A percentile compares a stretch with the other conserved stretches of the same genome.
These are phyloP conservation scores for Lycopodina hypogea DNA, from an alignment of 37 sponge, comb jelly and placozoan species.

Conservation along the genomic window DNA sequence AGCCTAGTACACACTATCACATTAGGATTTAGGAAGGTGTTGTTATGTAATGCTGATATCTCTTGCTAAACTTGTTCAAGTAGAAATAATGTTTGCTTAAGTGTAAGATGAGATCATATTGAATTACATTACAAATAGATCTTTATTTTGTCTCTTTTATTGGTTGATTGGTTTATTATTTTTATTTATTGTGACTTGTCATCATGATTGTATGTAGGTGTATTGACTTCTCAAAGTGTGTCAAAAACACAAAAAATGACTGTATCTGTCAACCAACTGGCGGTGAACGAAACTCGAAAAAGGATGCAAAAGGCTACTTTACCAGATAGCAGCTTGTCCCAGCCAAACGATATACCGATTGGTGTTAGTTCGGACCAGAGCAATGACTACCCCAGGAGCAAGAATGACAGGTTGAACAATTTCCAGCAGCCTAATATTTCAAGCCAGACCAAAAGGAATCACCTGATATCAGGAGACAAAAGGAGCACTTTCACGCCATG, in stretches of 20 bases:
- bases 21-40: too few relatives aligned
- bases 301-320: conserved; percentile 45
- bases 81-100: too few relatives aligned
- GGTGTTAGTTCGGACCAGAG: background rate
- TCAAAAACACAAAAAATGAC: conserved; percentile 7
- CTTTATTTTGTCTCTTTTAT: too few relatives aligned
- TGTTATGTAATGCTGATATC: too few relatives aligned
- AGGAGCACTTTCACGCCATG: conserved; percentile 51
- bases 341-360: conserved; percentile 20
- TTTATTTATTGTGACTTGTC: too few relatives aligned
- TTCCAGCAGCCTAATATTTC: background rate
- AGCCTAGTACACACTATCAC: too few relatives aligned
- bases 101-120: too few relatives aligned
- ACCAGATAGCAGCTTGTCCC: conserved; percentile 8
- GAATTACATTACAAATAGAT: too few relatives aligned
- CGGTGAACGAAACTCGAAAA: conserved; percentile 17
- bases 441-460: conserved; percentile 11
- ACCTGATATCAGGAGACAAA: conserved; percentile 32
- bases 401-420: background rate
- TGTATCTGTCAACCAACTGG: conserved; percentile 1
- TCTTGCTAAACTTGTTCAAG: too few relatives aligned
- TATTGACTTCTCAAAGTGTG: background rate
- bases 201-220: background rate
- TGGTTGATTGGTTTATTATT: too few relatives aligned
- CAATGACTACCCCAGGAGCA: background rate